Evolutionary conservation across 2,888 invertebrate species (phyloP).

Genomic region (Nymphalis urticae): DNA sequence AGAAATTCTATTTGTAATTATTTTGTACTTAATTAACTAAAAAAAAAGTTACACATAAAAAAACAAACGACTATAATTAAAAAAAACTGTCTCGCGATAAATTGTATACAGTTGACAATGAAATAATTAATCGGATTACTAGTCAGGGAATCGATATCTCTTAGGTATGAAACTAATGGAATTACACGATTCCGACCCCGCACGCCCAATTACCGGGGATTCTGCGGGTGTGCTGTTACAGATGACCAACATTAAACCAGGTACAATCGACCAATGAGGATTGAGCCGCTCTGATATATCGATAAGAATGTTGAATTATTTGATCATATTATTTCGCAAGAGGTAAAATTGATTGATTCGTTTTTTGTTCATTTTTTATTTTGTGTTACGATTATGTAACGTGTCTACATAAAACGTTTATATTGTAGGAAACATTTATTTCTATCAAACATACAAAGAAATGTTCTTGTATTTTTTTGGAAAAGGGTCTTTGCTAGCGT

Average conservation of each 20-base stretch:
- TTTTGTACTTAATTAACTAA: not conserved
- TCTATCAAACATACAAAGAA: too few relatives aligned
- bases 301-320: constrained; percentile 2
- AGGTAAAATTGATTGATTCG: too few relatives aligned
- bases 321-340: not conserved
- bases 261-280: constrained; percentile 21
- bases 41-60: not conserved
- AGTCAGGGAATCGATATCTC: constrained; percentile 37
- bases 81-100: constrained; percentile 5
- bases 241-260: constrained; percentile 35
- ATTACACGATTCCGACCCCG: constrained; percentile 37
- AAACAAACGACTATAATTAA: not conserved
- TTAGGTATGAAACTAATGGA: constrained; percentile 37
- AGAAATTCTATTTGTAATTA: too few relatives aligned
- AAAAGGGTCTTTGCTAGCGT: too few relatives aligned
- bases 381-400: too few relatives aligned
- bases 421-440: too few relatives aligned
- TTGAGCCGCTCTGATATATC: not conserved
- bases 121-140: constrained; percentile 37
- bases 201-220: constrained; percentile 42
- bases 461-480: too few relatives aligned
- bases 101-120: constrained; percentile 31
- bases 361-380: too few relatives aligned
- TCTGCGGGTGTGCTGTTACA: constrained; percentile 35
- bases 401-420: too few relatives aligned